Conservation (phyloP, 2,888 invertebrate genomes). For the Pristionchus maxplancki region DNA sequence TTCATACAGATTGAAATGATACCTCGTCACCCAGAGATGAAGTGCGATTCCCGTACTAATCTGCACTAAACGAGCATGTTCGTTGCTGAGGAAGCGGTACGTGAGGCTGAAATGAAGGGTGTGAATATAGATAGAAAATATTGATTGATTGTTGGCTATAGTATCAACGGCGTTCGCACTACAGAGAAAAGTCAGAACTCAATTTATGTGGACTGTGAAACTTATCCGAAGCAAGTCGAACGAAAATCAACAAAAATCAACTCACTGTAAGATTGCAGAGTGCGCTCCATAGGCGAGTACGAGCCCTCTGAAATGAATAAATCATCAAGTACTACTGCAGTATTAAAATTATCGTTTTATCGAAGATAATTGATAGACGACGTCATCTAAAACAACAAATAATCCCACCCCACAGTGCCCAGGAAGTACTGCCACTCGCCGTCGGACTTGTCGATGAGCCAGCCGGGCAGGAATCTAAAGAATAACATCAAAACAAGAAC, state of each 20-base stretch:
- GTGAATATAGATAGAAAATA: no score
- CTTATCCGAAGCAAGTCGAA: background rate
- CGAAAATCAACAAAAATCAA: background rate
- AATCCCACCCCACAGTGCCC: background rate
- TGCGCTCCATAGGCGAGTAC: background rate
- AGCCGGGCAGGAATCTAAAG: background rate
- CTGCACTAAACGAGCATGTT: background rate
- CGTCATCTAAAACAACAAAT: no score
- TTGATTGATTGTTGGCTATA: no score
- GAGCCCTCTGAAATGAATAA: background rate
- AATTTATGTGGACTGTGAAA: no score
- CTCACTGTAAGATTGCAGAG: conserved; percentile 13
- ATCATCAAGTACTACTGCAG: background rate
- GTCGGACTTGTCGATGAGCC: background rate
- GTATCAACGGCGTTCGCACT: no score
- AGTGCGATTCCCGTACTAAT: background rate
- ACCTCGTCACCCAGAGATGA: conserved; percentile 8
- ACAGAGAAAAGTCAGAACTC: no score
- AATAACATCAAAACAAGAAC: no score
- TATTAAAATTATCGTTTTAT: no score
- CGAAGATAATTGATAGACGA: no score
- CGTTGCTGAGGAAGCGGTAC: background rate
- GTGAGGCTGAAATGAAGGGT: background rate
- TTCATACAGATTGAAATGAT: no score
- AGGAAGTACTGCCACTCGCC: conserved; percentile 10